Evolutionary conservation across 1,140 invertebrate species (phyloP), one percentile per base, ranked within the genome.

Genomic region (Tetramorium alpestre): DNA sequence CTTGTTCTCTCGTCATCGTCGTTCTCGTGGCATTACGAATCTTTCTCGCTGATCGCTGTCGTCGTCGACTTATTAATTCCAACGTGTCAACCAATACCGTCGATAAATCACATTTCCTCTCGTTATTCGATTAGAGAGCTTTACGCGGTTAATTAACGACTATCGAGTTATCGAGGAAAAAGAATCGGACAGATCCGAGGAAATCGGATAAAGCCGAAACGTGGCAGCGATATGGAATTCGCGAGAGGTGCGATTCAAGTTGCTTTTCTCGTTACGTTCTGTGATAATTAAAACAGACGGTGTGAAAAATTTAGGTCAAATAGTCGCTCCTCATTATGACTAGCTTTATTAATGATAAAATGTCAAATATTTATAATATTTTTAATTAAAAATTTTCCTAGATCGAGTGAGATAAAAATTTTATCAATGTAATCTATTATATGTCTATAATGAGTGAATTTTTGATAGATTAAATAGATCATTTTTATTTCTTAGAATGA

Each of bases 81-180:
- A 69, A 64, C 44, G 33, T 16, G 85, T 65, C 38, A 58, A 49
- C 58, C 62, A 56, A 82, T 67, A 86, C 18, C 41, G 44, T 44
- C 56, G 56, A 67, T 89, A 76, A 89, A 89, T 89, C 87, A 73
- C 49, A 86, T 89, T 89, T 76, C 76, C 82, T 49, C 16, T 13
- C 22, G 69, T 82, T 73, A 89, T 89, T 89, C 84, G 73, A 62
- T 89, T 89, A 89, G 75, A 54, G 62, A 70, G 56, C 58, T 70
- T 22, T 72, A 65, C 60, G 65, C 76, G 62, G 69, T 89, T 89
- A 89, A 89, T 89, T 81, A 86, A 70, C 80, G 72, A 51, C 49
- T 49, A 65, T 76, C 54, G 65, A 86, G 60, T 73, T 88, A 86
- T 69, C 25, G 69, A 75, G 58, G 47, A 69, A 47, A 67, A 56